A percentile compares a stretch with the other conserved stretches of the same genome.
Conservation (phyloP, 2,888 invertebrate species). For the Meliscaeva auricollis region DNA sequence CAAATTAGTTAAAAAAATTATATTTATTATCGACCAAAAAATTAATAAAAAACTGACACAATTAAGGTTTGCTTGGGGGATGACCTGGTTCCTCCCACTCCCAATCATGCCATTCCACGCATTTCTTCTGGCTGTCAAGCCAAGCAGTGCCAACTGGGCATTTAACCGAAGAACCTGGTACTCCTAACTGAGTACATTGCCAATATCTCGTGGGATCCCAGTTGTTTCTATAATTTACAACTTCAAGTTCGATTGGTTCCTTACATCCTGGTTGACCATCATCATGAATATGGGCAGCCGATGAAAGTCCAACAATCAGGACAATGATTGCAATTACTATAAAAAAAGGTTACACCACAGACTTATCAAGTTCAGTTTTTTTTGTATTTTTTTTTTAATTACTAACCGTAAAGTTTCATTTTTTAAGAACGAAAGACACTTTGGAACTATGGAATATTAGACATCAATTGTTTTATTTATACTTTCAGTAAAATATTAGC, state of each 20-base stretch:
- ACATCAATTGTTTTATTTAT: not conserved
- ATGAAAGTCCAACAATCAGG: constrained; percentile 9
- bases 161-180: constrained; percentile 76
- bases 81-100: constrained; percentile 79
- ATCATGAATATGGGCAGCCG: constrained; percentile 51
- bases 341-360: not conserved
- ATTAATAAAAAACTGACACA: not conserved
- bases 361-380: not conserved
- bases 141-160: constrained; percentile 78
- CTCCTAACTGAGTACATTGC: constrained; percentile 78
- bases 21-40: too few species aligned
- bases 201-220: constrained; percentile 81
- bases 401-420: constrained; percentile 15
- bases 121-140: constrained; percentile 79
- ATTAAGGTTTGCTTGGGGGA: constrained; percentile 77
- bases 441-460: not conserved
- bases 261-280: constrained; percentile 80
- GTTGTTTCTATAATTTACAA: constrained; percentile 78
- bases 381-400: not conserved
- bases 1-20: too few species aligned
- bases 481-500: not conserved
- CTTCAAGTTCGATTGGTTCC: constrained; percentile 78
- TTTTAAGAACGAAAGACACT: not conserved
- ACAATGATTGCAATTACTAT: constrained; percentile 16
- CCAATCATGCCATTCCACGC: constrained; percentile 81